These are phyloP conservation scores for Hafferia zeledoni DNA, from an alignment of 2,797 vertebrate species.

Conservation along the genomic window DNA sequence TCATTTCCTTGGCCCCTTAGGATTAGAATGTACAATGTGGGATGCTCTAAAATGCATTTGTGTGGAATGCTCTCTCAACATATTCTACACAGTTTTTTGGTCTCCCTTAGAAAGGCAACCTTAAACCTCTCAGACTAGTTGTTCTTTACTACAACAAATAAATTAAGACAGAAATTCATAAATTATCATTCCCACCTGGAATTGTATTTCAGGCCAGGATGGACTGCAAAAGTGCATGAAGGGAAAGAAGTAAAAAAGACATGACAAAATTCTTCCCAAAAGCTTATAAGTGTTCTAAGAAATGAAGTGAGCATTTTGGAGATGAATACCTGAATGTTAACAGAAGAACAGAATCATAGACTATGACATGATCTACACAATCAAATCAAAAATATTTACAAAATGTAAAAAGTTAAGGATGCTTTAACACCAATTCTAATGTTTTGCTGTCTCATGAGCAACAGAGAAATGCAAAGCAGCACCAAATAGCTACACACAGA, in stretches of 20 bases:
- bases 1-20: neutral
- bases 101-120: neutral
- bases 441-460: neutral
- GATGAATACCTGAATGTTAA: neutral
- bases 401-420: neutral
- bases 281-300: neutral
- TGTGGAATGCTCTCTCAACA: neutral
- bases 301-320: neutral
- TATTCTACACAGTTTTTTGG: neutral
- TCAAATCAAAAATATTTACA: neutral
- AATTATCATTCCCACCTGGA: neutral
- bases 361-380: neutral
- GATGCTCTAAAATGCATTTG: neutral
- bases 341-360: neutral
- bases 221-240: neutral
- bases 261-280: neutral
- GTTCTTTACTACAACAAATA: neutral
- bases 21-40: neutral
- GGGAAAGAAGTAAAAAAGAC: neutral
- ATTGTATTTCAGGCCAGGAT: neutral
- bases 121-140: neutral
- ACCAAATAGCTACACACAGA: neutral
- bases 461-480: neutral
- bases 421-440: neutral
- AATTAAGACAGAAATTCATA: neutral